Conservation (phyloP, 2,113 vertebrate species). For the Speoplatyrhinus poulsoni region DNA sequence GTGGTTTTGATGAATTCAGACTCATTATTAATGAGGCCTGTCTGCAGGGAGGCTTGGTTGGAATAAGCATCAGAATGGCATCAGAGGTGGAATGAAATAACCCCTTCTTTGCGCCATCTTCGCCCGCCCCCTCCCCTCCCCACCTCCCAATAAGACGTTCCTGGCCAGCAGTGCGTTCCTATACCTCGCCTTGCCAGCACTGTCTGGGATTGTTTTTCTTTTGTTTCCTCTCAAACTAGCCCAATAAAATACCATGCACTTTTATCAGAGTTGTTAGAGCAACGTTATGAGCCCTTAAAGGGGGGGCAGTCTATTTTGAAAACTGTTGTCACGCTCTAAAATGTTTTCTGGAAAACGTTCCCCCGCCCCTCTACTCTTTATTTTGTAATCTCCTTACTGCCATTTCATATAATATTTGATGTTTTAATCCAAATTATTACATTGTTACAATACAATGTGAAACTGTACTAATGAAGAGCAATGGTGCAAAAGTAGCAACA, state of each 20-base stretch:
- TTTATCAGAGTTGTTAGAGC: constrained; percentile 58
- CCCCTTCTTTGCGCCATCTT: constrained; percentile 40
- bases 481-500: constrained; percentile 11
- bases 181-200: constrained; percentile 64
- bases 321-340: constrained; percentile 31
- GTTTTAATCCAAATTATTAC: constrained; percentile 12
- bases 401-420: constrained; percentile 31
- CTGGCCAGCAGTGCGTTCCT: constrained; percentile 33
- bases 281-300: constrained; percentile 33
- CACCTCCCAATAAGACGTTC: constrained; percentile 29
- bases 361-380: not conserved
- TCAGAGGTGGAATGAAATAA: constrained; percentile 62
- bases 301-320: constrained; percentile 22
- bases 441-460: constrained; percentile 25
- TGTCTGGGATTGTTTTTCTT: constrained; percentile 63
- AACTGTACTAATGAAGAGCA: constrained; percentile 10
- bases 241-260: constrained; percentile 60
- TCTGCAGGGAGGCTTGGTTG: constrained; percentile 63
- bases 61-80: constrained; percentile 62
- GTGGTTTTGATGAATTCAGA: constrained; percentile 63
- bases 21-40: constrained; percentile 69
- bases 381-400: not conserved
- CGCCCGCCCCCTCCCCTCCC: constrained; percentile 6
- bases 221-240: constrained; percentile 56
- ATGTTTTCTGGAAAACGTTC: not conserved